Base-by-base conservation (phyloP, 2,888 invertebrate species). In the Zele albiditarsus region DNA sequence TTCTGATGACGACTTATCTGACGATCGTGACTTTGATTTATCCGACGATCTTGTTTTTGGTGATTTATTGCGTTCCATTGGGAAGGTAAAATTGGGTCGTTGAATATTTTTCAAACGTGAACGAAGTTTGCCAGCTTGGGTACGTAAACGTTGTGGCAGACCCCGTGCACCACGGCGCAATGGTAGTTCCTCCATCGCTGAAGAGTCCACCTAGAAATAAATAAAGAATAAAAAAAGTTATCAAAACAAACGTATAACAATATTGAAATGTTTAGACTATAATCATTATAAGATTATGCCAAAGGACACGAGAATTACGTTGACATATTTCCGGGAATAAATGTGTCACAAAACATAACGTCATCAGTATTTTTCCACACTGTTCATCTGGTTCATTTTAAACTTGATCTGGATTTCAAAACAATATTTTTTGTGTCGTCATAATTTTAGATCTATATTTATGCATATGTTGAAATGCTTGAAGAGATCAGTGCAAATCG, bases 111-210 rank as follows among this genome's bases (percentile, higher is more conserved):
- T 92, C 74, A 95, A 85, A 85, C 94, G 94, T 0, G 92, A 92
- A 86, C 93, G 93, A 33, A 96, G 87, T 88, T 94, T 94, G 33
- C 93, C 94, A 20, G 95, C 95, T 86, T 95, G 94, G 53, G 90
- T 91, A 82, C 92, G 93, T 66, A 95, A 83, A 80, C 93, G 93
- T 46, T 94, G 93, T 81, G 85, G 88, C 71, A 86, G 75, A 66
- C 86, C 85, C 46, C 84, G 82, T 20, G 85, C 85, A 66, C 84
- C 84, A 65, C 80, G 83, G 28, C 71, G 85, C 58, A 81, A 82
- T 66, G 83, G 83, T 66, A 82, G 74, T 46, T 93, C 93, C 88
- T 94, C 93, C 82, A 94, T 90, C 77, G 92, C 92, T 78, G 93
- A 92, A 68, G 93, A 92, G 88, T 93, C 93, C 77, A 93, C 92